A percentile compares a stretch with the other conserved stretches of the same genome.
Conservation (phyloP, 2,888 invertebrate genomes). For the Epinotia bilunana region DNA sequence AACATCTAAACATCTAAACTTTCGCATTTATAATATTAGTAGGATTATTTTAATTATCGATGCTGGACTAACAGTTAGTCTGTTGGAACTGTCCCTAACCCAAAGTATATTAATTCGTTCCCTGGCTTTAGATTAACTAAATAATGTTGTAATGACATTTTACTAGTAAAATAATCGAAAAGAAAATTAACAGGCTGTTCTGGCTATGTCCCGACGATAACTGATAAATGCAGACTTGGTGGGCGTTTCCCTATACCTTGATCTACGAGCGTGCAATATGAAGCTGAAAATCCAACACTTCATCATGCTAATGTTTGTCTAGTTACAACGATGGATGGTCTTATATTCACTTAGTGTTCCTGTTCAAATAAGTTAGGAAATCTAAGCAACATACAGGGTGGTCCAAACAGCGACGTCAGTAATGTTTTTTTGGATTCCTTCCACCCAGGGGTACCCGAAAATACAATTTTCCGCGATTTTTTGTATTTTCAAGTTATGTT, state of each 20-base stretch:
- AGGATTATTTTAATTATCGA: no score
- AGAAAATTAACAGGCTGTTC: background rate
- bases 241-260: slow-evolving; percentile 44
- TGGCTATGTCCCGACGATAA: slow-evolving; percentile 20
- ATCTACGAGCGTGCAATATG: slow-evolving; percentile 41
- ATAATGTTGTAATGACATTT: background rate
- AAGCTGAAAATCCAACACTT: slow-evolving; percentile 28
- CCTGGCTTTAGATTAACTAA: no score
- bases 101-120: background rate
- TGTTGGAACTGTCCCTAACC: no score
- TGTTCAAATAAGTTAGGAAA: background rate
- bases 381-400: background rate
- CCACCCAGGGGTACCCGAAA: no score
- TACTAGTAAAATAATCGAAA: background rate
- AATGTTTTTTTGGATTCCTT: no score
- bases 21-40: no score
- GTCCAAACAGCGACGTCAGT: no score
- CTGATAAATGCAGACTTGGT: slow-evolving; percentile 41
- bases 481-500: no score
- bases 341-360: slow-evolving; percentile 16
- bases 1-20: no score
- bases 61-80: no score
- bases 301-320: slow-evolving; percentile 33
- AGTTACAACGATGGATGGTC: slow-evolving; percentile 19
- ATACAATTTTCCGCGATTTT: no score